Evolutionary conservation across 2,113 vertebrate genomes (phyloP).

Genomic region (Rafetus swinhoei): DNA sequence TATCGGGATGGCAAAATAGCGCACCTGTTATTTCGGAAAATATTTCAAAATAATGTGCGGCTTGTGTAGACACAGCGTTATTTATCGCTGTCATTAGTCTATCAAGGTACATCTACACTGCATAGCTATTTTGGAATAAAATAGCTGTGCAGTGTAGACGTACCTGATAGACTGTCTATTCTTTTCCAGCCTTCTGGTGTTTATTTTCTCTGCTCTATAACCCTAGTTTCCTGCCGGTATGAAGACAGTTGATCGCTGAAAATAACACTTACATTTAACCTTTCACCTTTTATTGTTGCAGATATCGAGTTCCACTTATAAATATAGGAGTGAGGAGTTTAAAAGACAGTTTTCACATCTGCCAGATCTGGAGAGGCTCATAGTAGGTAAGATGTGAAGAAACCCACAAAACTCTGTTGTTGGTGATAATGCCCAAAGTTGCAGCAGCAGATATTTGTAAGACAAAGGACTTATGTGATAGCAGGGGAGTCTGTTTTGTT

Average conservation of each 20-base stretch:
- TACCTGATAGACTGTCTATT: neutral
- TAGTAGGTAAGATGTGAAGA: slow-evolving; percentile 84
- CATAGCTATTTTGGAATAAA: too few relatives aligned
- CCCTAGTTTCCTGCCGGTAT: neutral
- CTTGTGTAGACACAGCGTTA: too few relatives aligned
- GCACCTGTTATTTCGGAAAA: too few relatives aligned
- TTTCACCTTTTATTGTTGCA: slow-evolving; percentile 72
- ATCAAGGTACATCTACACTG: too few relatives aligned
- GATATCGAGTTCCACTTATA: slow-evolving; percentile 86
- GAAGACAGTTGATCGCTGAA: slow-evolving; percentile 38
- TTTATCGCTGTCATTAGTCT: too few relatives aligned
- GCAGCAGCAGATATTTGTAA: neutral
- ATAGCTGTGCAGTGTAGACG: too few relatives aligned
- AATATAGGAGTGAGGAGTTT: slow-evolving; percentile 91
- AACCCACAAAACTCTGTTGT: neutral
- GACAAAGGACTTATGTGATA: neutral
- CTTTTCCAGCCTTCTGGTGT: slow-evolving; percentile 13
- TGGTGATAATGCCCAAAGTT: neutral
- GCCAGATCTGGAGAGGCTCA: slow-evolving; percentile 86
- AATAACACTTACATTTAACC: slow-evolving; percentile 54
- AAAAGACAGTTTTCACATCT: slow-evolving; percentile 90
- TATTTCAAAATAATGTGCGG: too few relatives aligned
- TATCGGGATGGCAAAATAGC: too few relatives aligned
- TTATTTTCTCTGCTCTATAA: slow-evolving; percentile 45
- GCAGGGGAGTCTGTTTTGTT: neutral